These are phyloP conservation scores for Augiades crinisus DNA, from an alignment of 2,888 invertebrate genomes.

Conservation along the genomic window DNA sequence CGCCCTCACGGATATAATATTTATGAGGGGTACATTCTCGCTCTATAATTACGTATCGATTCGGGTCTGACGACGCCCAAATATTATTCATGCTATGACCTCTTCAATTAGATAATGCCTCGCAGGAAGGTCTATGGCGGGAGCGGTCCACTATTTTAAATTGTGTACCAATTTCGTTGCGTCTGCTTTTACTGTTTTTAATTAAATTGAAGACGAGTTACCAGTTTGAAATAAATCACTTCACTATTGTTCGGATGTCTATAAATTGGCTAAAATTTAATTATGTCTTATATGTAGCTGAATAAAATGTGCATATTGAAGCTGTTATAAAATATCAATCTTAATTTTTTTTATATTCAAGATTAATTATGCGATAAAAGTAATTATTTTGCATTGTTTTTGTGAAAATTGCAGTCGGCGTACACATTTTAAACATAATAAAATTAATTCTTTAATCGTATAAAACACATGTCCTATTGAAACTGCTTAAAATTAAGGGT, in stretches of 20 bases:
- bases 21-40: constrained; percentile 77
- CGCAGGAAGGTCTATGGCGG: constrained; percentile 45
- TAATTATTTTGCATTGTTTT: too few relatives aligned
- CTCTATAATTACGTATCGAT: constrained; percentile 80
- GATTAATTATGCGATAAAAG: too few relatives aligned
- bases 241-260: too few relatives aligned
- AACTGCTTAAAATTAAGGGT: not conserved
- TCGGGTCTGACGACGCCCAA: constrained; percentile 70
- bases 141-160: constrained; percentile 14
- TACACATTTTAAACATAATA: not conserved
- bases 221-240: not conserved
- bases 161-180: constrained; percentile 11
- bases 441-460: too few relatives aligned
- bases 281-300: too few relatives aligned
- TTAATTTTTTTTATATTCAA: too few relatives aligned
- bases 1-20: constrained; percentile 75
- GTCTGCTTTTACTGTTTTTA: not conserved
- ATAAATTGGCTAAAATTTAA: too few relatives aligned
- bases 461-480: too few relatives aligned
- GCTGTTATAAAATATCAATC: too few relatives aligned
- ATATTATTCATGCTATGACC: constrained; percentile 67
- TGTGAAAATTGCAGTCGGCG: too few relatives aligned
- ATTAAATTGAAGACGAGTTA: not conserved
- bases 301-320: too few relatives aligned
- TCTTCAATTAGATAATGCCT: constrained; percentile 60